Conservation (phyloP, 2,888 invertebrate genomes). For the Watsonalla binaria region DNA sequence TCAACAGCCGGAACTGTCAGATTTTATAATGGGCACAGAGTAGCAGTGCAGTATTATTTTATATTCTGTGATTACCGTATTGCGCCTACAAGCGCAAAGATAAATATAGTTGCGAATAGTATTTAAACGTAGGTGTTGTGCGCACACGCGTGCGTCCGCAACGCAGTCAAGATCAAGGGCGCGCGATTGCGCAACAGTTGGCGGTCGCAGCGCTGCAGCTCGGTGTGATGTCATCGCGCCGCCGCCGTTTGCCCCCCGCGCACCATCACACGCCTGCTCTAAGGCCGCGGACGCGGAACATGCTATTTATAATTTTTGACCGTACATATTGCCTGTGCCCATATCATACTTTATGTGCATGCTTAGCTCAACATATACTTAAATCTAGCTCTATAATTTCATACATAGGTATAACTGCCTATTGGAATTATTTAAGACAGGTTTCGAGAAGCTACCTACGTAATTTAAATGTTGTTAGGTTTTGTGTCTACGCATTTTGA, state of each 20-base stretch:
- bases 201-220: conserved; percentile 71
- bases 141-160: conserved; percentile 70
- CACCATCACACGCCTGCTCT: conserved; percentile 37
- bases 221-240: conserved; percentile 71
- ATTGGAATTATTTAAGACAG: neutral
- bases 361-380: conserved; percentile 2
- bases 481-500: neutral
- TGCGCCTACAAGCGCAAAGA: conserved; percentile 65
- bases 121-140: conserved; percentile 54
- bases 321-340: conserved; percentile 14
- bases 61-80: conserved; percentile 56
- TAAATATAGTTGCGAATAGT: conserved; percentile 66
- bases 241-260: conserved; percentile 48
- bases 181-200: conserved; percentile 76
- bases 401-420: neutral
- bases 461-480: neutral
- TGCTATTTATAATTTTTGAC: conserved; percentile 62
- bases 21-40: conserved; percentile 52
- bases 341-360: conserved; percentile 8
- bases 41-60: conserved; percentile 42
- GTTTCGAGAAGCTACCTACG: too few species aligned
- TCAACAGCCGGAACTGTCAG: conserved; percentile 51
- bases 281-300: conserved; percentile 67
- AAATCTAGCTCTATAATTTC: neutral
- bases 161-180: conserved; percentile 80